Conservation (phyloP, 2,797 vertebrate genomes). For the Podarcis lilfordi region DNA sequence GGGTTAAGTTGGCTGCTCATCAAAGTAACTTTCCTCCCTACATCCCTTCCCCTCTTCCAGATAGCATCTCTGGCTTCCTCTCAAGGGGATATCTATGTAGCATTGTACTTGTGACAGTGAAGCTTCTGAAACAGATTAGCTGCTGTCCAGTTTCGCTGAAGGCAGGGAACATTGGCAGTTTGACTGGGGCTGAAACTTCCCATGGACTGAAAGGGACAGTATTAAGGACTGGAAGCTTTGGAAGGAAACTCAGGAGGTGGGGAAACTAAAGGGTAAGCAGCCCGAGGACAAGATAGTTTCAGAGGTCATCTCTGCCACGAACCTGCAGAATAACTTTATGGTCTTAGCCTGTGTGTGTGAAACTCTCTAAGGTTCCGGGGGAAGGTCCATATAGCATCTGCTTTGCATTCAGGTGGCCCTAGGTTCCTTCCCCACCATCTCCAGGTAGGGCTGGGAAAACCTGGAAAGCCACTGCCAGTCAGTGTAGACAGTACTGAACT, state of each 20-base stretch:
- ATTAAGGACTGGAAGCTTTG: background rate
- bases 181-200: background rate
- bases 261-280: background rate
- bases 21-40: constrained; percentile 42
- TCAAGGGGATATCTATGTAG: background rate
- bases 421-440: too few species aligned
- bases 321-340: too few species aligned
- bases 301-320: too few species aligned
- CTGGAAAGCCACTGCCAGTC: too few species aligned
- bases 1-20: constrained; percentile 68
- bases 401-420: too few species aligned
- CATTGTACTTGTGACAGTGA: background rate
- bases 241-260: background rate
- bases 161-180: background rate
- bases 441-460: too few species aligned
- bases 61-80: constrained; percentile 34
- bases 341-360: too few species aligned
- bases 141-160: background rate
- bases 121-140: background rate
- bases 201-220: too few species aligned
- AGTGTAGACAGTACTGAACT: too few species aligned
- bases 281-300: too few species aligned
- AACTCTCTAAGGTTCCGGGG: too few species aligned
- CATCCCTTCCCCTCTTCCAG: constrained; percentile 49
- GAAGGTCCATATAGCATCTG: background rate